Percentiles rank a stretch among this genome's conserved stretches.
Conservation (phyloP, 1,140 invertebrate genomes). For the Lepidotrigona ventralis region DNA sequence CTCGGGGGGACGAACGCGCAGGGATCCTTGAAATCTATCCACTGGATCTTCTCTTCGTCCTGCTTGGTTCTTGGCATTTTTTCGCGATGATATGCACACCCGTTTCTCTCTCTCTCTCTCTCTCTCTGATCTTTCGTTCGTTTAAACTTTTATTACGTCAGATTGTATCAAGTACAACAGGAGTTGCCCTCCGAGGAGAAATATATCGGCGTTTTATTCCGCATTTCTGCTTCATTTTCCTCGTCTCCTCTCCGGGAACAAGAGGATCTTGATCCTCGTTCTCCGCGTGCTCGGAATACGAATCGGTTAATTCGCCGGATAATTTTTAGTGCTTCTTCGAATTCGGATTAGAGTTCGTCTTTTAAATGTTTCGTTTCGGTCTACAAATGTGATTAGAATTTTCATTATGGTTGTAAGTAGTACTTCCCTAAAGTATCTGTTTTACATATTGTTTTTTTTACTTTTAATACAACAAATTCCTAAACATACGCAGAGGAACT, state of each 20-base stretch:
- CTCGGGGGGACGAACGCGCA: neutral
- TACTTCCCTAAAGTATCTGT: no score
- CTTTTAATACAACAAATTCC: no score
- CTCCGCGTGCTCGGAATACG: neutral
- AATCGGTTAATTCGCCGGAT: neutral
- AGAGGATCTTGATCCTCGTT: neutral
- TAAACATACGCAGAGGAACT: no score
- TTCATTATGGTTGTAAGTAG: no score
- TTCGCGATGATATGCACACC: constrained; percentile 1
- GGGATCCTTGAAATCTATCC: constrained; percentile 29
- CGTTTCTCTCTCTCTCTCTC: neutral
- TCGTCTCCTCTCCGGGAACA: neutral
- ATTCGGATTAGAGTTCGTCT: neutral
- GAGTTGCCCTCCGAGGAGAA: neutral
- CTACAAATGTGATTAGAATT: neutral
- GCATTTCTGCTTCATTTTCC: constrained; percentile 1
- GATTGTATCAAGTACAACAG: constrained; percentile 11
- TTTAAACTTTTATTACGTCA: constrained; percentile 38
- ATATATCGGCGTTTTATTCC: constrained; percentile 19
- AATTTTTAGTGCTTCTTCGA: neutral
- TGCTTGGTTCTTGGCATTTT: neutral
- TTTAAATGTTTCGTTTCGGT: neutral
- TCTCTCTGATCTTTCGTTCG: neutral
- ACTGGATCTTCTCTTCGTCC: constrained; percentile 7
- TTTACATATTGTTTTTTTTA: no score